Percentiles rank a stretch among this genome's conserved stretches.
Evolutionary conservation across 2,888 invertebrate species (phyloP).

Genomic region (Eupelmus urozonus): DNA sequence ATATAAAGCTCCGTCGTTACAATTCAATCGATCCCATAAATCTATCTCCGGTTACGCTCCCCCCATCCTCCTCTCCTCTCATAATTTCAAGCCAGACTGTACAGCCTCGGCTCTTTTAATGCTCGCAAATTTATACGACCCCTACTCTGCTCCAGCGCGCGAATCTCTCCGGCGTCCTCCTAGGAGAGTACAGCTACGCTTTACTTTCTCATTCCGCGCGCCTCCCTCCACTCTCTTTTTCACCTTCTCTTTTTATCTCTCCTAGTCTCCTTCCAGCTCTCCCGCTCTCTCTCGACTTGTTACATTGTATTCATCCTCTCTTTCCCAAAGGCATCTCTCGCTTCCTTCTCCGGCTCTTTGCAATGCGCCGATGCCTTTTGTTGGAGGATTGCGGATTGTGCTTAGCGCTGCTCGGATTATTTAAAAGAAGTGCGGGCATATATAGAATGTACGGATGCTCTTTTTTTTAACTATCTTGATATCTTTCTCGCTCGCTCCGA

Average conservation of each 20-base stretch:
- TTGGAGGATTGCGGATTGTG: too few species aligned
- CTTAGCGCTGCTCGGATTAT: too few species aligned
- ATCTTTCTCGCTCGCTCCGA: too few species aligned
- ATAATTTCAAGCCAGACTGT: too few species aligned
- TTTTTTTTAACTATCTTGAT: constrained; percentile 25
- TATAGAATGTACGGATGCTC: constrained; percentile 10
- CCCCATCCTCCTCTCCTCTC: too few species aligned
- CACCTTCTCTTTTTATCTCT: constrained; percentile 43
- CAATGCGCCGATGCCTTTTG: constrained; percentile 6
- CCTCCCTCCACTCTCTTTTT: constrained; percentile 8
- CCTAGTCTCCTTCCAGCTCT: too few species aligned
- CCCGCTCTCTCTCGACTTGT: constrained; percentile 14
- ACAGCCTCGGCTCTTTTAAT: constrained; percentile 11
- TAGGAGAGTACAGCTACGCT: background rate
- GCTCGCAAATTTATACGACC: constrained; percentile 50
- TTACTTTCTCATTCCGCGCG: constrained; percentile 33
- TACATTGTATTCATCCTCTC: constrained; percentile 50
- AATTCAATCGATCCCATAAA: too few species aligned
- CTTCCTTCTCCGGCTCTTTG: background rate
- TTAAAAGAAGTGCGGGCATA: too few species aligned
- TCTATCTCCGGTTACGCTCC: too few species aligned
- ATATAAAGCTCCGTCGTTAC: too few species aligned
- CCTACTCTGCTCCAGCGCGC: background rate
- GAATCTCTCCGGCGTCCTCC: background rate
- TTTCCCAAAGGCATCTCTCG: background rate